Base-by-base conservation (phyloP, 1,140 invertebrate species). In the Drosophila murphyi region DNA sequence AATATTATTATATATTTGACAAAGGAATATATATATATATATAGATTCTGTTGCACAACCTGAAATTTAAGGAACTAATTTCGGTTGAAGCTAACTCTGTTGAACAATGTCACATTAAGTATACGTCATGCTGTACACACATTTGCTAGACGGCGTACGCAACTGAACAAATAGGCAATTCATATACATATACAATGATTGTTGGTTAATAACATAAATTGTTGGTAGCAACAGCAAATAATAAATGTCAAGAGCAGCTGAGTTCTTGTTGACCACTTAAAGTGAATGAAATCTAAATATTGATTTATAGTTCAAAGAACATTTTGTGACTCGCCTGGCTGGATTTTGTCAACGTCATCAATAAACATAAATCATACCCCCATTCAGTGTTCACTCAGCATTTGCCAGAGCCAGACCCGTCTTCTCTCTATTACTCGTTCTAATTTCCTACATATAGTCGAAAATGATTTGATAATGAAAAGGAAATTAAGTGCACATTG, bases 391-490 rank as follows among this genome's bases (percentile, higher is more conserved):
- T 47, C 41, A 41, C 4, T 55, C n/a, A 31, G 31, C 45, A 37
- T 32, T 31, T 70, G 20, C 20, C 20, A 20, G 20, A 20, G 20
- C 20, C 63, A n/a, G 29, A 37, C 54, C 54, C 47, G 35, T 60
- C 69, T 57, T 65, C 50, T 72, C 63, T 71, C 55, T 71, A 76
- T 71, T 76, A 78, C 72, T 72, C 67, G 76, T 60, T 55, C 51
- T 78, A 78, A 79, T 79, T 79, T 79, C 72, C 73, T 79, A 76
- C 61, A 65, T 43, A 65, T 47, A 59, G 73, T 63, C 65, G 61
- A 72, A 76, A 79, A 79, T 76, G 62, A 79, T 76, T 76, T 79
- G 76, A 72, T 79, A 79, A 79, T 79, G 76, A 79, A 79, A 79
- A 79, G 76, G 76, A 79, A 79, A 79, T 79, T 79, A 76, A 76